Percentiles rank a stretch among this genome's conserved stretches.
Conservation (phyloP, 2,797 vertebrate species). For the Avahi laniger region DNA sequence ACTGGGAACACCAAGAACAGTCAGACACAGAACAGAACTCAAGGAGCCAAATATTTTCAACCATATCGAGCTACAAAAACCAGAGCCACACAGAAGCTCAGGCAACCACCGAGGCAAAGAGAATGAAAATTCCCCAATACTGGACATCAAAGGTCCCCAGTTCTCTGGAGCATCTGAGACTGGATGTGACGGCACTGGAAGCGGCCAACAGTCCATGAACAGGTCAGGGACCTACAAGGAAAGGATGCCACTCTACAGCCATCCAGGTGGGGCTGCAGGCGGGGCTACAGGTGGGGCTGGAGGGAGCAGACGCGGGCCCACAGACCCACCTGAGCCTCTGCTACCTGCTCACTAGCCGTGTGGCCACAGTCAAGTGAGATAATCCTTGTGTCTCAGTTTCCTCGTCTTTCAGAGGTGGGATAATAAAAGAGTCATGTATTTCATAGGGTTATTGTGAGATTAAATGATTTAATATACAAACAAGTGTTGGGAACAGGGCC, state of each 20-base stretch:
- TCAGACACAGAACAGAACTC: not conserved
- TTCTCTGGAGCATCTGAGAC: not conserved
- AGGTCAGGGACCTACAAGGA: not conserved
- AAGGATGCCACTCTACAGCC: not conserved
- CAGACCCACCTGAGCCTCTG: fast-evolving
- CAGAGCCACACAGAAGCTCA: not conserved
- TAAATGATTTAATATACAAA: not conserved
- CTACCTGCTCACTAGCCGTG: fast-evolving
- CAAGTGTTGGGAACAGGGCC: not conserved
- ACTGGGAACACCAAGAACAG: not conserved
- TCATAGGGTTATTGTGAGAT: not conserved
- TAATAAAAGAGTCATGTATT: not conserved
- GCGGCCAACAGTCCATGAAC: not conserved
- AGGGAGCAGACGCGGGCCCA: fast-evolving
- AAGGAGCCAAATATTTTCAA: not conserved
- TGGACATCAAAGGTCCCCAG: not conserved
- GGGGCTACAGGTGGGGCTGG: too few species aligned
- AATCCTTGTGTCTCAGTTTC: not conserved
- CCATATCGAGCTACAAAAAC: not conserved
- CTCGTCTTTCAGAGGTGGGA: not conserved
- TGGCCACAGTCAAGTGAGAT: not conserved
- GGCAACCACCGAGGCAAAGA: not conserved
- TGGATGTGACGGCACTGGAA: not conserved
- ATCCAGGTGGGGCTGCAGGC: fast-evolving
- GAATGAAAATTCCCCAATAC: not conserved